Conservation (phyloP, 2,113 vertebrate genomes). For the Cololabis saira region DNA sequence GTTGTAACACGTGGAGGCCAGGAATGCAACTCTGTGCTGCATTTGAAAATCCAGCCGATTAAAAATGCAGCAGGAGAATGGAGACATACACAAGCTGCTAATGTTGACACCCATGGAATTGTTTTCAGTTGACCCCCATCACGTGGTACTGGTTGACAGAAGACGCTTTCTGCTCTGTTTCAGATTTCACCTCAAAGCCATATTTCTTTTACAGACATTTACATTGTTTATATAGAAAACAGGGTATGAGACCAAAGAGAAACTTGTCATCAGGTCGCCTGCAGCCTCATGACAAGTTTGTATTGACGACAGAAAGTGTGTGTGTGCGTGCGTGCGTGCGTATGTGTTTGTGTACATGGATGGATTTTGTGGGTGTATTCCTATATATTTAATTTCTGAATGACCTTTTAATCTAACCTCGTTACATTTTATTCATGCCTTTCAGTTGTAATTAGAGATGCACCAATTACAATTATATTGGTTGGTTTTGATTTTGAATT, state of each 20-base stretch:
- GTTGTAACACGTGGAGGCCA: too few relatives aligned
- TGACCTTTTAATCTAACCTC: too few relatives aligned
- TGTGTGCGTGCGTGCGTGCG: neutral
- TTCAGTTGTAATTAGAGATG: too few relatives aligned
- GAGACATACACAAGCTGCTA: neutral
- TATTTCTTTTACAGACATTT: constrained; percentile 14
- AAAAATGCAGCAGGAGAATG: neutral
- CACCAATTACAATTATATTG: too few relatives aligned
- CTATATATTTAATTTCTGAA: too few relatives aligned
- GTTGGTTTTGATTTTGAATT: too few relatives aligned
- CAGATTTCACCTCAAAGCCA: constrained; percentile 16
- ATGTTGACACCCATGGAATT: neutral
- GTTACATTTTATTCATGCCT: too few relatives aligned
- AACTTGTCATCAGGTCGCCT: neutral
- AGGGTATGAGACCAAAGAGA: neutral
- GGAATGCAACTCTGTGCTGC: neutral
- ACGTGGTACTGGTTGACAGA: neutral
- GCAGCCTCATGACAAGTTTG: constrained; percentile 7
- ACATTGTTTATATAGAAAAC: constrained; percentile 38
- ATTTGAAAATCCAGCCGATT: neutral
- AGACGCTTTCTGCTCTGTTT: constrained; percentile 10
- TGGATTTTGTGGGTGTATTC: too few relatives aligned
- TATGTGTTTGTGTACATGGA: too few relatives aligned
- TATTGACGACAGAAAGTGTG: constrained; percentile 6
- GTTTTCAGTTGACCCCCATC: neutral